Evolutionary conservation across 2,888 invertebrate genomes (phyloP), one percentile per base, ranked within the genome.

Genomic region (Unio delphinus): DNA sequence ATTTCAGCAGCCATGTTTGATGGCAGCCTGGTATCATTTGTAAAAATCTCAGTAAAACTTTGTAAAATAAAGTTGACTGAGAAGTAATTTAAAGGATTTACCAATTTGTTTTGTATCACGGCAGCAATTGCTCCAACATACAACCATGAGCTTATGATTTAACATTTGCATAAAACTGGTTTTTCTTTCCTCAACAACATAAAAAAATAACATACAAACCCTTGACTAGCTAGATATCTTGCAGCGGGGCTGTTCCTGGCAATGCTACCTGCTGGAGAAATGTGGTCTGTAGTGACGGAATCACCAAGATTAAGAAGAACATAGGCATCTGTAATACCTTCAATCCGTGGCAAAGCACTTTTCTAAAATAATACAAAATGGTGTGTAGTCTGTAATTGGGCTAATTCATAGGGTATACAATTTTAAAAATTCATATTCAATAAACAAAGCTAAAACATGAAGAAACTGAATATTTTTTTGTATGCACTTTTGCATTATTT

Each of bases 281-380:
- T 99, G 90, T 99, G 99, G 91, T 99, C 99, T 0, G 99, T 99
- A 54, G 99, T 99, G 11, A 99, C 98, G 0, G 97, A 98, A 90
- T 99, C 99, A 2, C 89, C 88, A 30, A 99, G 92, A 84, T 95
- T 93, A 0, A 99, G 92, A 34, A 99, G 91, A 58, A 95, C 96
- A 61, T 94, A 92, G 0, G 98, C 98, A 73, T 93, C 92, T 45
- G 91, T 89, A 45, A 98, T 93, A 17, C 93, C 90, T 72, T 92
- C 90, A 0, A 92, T 89, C 2, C 90, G 84, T 0, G 95, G 94
- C 60, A 95, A 88, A 2, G 93, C 93, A 92, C 76, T 79, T 3
- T 88, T 86, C 90, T 90, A 79, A 4, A 70, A 72, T 20, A 55
- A n/a, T 58, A 18, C 4, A 58, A 57, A 58, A 57, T 57, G n/a